Percentiles rank a stretch among this genome's conserved stretches.
Conservation (phyloP, 2,888 invertebrate genomes). For the Deladenus siricidicola region DNA sequence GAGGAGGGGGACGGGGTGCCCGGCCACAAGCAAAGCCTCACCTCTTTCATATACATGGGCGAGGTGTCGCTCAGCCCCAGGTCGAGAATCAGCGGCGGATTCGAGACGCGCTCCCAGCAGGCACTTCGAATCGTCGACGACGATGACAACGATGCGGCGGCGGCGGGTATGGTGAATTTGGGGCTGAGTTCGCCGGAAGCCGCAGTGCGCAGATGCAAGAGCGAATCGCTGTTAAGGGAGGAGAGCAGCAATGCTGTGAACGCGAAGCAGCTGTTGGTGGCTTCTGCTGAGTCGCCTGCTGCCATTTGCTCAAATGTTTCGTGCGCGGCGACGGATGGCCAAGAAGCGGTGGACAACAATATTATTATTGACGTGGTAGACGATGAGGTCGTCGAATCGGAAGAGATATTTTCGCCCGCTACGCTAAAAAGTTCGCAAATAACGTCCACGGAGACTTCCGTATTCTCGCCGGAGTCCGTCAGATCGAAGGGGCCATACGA, state of each 20-base stretch:
- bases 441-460: background rate
- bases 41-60: background rate
- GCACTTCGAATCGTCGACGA: too few species aligned
- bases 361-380: background rate
- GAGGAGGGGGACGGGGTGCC: background rate
- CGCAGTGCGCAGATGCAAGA: too few species aligned
- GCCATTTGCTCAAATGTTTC: background rate
- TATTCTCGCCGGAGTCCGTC: background rate
- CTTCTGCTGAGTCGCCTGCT: background rate
- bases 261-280: background rate
- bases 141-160: too few species aligned
- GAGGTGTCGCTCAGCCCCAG: background rate
- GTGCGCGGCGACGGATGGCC: background rate
- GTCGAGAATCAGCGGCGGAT: too few species aligned
- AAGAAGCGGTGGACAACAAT: background rate
- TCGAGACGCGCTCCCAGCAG: too few species aligned
- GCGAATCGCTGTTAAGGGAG: too few species aligned
- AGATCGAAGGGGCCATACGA: too few species aligned
- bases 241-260: background rate
- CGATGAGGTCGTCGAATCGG: background rate
- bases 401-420: constrained; percentile 3
- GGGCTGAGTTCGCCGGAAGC: too few species aligned
- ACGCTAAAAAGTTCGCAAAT: background rate
- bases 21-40: background rate
- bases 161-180: background rate